A percentile compares a stretch with the other conserved stretches of the same genome.
phyloP scores from a whole-genome alignment of 2,113 vertebrate genomes.

The Alosa alosa region DNA sequence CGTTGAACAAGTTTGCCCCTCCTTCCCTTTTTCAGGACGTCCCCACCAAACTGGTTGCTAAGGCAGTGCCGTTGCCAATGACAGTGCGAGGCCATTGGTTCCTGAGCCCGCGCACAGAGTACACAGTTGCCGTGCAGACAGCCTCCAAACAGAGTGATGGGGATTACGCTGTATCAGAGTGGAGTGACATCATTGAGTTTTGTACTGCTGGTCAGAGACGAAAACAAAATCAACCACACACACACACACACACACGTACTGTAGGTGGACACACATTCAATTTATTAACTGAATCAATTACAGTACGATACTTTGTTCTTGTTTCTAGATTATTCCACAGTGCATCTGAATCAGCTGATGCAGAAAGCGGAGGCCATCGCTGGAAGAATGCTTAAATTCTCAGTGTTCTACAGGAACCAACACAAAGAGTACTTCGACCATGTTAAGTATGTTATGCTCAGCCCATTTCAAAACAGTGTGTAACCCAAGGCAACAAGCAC shows the following conservation, averaged over 20 bases:
- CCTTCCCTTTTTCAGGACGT: slow-evolving; percentile 78
- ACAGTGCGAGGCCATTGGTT: slow-evolving; percentile 98
- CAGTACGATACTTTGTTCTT: background rate
- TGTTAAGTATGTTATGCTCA: slow-evolving; percentile 75
- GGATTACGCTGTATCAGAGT: slow-evolving; percentile 94
- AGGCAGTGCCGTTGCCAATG: slow-evolving; percentile 96
- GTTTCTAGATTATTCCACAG: slow-evolving; percentile 93
- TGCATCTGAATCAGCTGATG: slow-evolving; percentile 93
- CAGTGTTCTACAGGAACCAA: slow-evolving; percentile 98
- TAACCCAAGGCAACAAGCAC: too few species aligned
- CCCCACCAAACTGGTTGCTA: slow-evolving; percentile 96
- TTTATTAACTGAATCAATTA: background rate
- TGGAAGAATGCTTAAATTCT: slow-evolving; percentile 93
- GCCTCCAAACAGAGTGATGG: slow-evolving; percentile 94
- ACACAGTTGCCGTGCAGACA: slow-evolving; percentile 95
- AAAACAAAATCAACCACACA: background rate
- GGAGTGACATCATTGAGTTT: slow-evolving; percentile 98
- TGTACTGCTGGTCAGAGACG: slow-evolving; percentile 87
- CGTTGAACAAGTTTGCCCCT: slow-evolving; percentile 1
- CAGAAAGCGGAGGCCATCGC: slow-evolving; percentile 95
- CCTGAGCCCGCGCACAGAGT: slow-evolving; percentile 97
- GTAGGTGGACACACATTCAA: background rate
- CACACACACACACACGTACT: background rate
- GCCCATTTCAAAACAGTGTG: background rate
- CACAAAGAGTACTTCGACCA: slow-evolving; percentile 98